Base-by-base conservation (phyloP, 2,888 invertebrate species). In the Stenodema calcarata region DNA sequence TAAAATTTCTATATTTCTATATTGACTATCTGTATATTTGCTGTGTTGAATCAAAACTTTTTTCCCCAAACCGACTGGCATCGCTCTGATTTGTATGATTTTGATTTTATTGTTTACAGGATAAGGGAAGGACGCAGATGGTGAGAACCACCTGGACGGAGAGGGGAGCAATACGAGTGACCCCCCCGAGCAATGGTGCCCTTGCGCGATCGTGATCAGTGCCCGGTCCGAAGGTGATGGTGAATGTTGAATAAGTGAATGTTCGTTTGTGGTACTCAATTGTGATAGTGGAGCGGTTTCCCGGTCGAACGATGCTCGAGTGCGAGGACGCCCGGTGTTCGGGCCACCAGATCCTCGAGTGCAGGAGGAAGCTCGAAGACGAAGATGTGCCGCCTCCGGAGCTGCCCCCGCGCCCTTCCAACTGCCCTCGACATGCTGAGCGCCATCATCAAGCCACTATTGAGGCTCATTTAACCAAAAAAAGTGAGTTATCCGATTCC, bases 321-420 rank as follows among this genome's bases (percentile, higher is more conserved):
- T 86, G 86, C 81, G 86, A 86, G 28, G 81, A 86, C 30, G 73
- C 81, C 14, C 69, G 86, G 18, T 86, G 86, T 44, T 47, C 73
- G 44, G 84, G 84, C 7, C 87, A 83, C 41, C 87, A 87, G 78
- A 87, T 87, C 41, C 62, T 87, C 30, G 81, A 86, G 30, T 86
- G 86, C 44, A 23, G 87, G 11, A 30, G 87, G 47, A 88, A 88
- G 62, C 81, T 88, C 47, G 88, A 88, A 9, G 88, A 87, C 76
- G 88, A 88, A 18, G 88, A 87, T 35, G 86, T 86, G 27, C 87
- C 92, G 0, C 93, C 93, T 0, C 93, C 93, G 0, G 93, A 93
- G 2, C 90, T 93, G 41, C 93, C 93, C 0, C 93, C 93, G 0
- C 90, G 93, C 0, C 93, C 93, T 0, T 92, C 92, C 0, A 91